Evolutionary conservation across 2,797 vertebrate species (phyloP).

Genomic region (Halcyon chelicuti): DNA sequence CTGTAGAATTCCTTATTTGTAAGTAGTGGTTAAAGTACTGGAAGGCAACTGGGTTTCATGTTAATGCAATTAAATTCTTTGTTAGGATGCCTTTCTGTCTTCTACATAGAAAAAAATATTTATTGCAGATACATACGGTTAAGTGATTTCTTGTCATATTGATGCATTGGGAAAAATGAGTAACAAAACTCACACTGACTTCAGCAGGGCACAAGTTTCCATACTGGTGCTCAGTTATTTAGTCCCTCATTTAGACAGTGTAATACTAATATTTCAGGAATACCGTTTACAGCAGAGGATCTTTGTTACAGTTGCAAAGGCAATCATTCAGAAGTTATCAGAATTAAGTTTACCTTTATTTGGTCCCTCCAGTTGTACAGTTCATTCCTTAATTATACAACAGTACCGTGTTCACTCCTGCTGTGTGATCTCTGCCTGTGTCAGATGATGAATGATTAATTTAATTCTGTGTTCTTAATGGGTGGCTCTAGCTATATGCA

Average conservation of each 20-base stretch:
- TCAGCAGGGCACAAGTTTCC: background rate
- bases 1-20: background rate
- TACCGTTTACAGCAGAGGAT: background rate
- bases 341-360: background rate
- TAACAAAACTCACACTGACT: background rate
- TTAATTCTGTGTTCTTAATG: constrained; percentile 22
- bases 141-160: background rate
- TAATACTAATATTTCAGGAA: background rate
- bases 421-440: constrained; percentile 3
- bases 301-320: background rate
- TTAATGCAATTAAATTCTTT: background rate
- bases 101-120: background rate
- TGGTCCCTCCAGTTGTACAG: background rate
- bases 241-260: background rate
- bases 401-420: background rate
- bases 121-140: background rate
- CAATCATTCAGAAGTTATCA: background rate
- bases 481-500: background rate
- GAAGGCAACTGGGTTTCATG: background rate
- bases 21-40: background rate
- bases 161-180: background rate
- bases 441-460: constrained; percentile 1
- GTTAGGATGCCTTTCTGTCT: background rate
- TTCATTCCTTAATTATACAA: constrained; percentile 2
- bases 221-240: background rate